phyloP scores from a whole-genome alignment of 2,888 invertebrate species.

The Scaptomyza polygonia region DNA sequence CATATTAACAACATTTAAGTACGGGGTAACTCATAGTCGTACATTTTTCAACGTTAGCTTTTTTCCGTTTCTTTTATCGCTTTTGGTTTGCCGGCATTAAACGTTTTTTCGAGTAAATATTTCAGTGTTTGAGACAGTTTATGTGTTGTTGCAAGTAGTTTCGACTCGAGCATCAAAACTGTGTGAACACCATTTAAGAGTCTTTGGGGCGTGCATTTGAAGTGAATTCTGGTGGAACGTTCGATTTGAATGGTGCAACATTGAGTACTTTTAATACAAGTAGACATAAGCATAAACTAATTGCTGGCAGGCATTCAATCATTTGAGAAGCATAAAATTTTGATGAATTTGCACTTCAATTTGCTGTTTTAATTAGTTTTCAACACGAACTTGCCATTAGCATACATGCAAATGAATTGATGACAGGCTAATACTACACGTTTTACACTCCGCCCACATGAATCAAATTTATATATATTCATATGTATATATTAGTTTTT shows the following conservation, averaged over 20 bases:
- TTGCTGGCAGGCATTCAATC: constrained; percentile 13
- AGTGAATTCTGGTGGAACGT: constrained; percentile 27
- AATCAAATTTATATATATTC: too few relatives aligned
- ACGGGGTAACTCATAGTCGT: neutral
- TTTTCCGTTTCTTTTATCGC: constrained; percentile 27
- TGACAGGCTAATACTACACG: constrained; percentile 29
- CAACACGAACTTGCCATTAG: constrained; percentile 61
- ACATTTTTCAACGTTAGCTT: neutral
- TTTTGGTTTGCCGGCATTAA: constrained; percentile 48
- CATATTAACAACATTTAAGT: neutral
- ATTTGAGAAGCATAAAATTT: constrained; percentile 37
- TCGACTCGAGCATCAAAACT: neutral
- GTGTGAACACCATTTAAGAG: constrained; percentile 27
- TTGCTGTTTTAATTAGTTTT: constrained; percentile 57
- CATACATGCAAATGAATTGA: constrained; percentile 29
- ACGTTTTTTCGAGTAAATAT: constrained; percentile 55
- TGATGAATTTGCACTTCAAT: constrained; percentile 51
- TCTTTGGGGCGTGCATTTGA: constrained; percentile 27
- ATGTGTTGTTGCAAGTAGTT: constrained; percentile 2
- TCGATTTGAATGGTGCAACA: constrained; percentile 14
- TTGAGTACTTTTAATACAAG: constrained; percentile 11
- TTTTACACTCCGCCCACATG: neutral
- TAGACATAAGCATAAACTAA: constrained; percentile 1
- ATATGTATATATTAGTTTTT: neutral
- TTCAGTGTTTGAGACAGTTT: constrained; percentile 28